These are phyloP conservation scores for Pleuronectes platessa DNA, from an alignment of 2,113 vertebrate genomes.

Conservation along the genomic window DNA sequence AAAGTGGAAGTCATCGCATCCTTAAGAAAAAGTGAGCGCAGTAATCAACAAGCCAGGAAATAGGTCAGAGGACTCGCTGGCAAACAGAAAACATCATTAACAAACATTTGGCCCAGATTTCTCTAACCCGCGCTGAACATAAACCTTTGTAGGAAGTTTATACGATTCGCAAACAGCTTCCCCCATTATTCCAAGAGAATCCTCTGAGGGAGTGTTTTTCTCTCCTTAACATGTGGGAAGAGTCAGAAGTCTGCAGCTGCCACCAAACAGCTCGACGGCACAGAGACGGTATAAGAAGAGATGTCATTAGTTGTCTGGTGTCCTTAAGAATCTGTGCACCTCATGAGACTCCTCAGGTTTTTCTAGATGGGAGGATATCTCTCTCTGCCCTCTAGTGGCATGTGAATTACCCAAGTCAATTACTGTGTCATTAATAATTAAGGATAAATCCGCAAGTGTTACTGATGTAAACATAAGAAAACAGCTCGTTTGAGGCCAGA, in stretches of 20 bases:
- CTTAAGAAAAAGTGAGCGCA: constrained; percentile 37
- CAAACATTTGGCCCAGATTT: constrained; percentile 58
- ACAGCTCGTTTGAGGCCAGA: too few species aligned
- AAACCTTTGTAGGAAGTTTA: constrained; percentile 34
- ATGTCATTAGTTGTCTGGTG: background rate
- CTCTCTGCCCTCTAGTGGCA: constrained; percentile 63
- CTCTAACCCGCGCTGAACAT: constrained; percentile 6
- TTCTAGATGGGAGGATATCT: constrained; percentile 1
- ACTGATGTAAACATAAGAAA: background rate
- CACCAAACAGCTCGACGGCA: background rate
- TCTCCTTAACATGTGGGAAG: background rate
- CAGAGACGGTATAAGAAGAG: background rate
- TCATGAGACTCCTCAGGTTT: background rate
- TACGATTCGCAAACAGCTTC: constrained; percentile 1
- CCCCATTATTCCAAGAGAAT: background rate
- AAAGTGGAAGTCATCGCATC: constrained; percentile 31
- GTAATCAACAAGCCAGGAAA: constrained; percentile 45
- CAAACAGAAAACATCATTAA: constrained; percentile 52
- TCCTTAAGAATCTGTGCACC: background rate
- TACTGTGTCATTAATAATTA: background rate
- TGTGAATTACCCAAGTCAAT: background rate
- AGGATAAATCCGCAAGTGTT: background rate
- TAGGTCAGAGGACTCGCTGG: constrained; percentile 41
- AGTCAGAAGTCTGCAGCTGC: background rate
- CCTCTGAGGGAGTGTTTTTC: constrained; percentile 1